Evolutionary conservation across 2,797 vertebrate species (phyloP).

Genomic region (Thunnus albacares): DNA sequence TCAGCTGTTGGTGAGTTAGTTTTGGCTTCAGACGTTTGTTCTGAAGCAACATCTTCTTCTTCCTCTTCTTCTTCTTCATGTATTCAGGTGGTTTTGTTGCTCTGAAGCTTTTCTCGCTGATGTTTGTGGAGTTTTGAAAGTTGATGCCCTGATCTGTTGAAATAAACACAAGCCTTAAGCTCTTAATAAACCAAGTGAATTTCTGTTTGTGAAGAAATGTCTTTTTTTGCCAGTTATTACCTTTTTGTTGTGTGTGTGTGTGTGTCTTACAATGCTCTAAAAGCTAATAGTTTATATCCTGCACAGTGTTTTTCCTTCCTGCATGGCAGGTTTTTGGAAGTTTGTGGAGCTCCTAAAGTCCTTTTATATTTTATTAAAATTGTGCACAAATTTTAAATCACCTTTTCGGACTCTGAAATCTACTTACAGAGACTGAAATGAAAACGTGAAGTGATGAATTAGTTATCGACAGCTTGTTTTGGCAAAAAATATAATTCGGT

Average conservation of each 20-base stretch:
- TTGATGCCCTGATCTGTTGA: constrained; percentile 13
- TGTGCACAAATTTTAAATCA: too few relatives aligned
- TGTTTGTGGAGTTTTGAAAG: constrained; percentile 10
- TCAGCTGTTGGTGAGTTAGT: neutral
- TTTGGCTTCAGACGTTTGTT: neutral
- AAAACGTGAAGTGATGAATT: too few relatives aligned
- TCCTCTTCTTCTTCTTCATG: neutral
- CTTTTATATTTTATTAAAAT: neutral
- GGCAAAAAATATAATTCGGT: too few relatives aligned
- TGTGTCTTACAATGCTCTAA: too few relatives aligned
- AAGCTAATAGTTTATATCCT: too few relatives aligned
- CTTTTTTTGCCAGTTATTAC: neutral
- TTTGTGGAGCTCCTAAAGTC: too few relatives aligned
- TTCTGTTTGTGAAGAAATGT: constrained; percentile 19
- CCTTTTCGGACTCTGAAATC: too few relatives aligned
- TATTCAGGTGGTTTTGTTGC: constrained; percentile 8
- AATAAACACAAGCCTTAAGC: constrained; percentile 22
- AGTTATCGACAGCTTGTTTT: too few relatives aligned
- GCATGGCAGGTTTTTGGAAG: too few relatives aligned
- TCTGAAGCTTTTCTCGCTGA: constrained; percentile 11
- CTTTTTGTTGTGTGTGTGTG: too few relatives aligned
- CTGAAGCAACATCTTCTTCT: neutral
- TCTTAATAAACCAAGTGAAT: constrained; percentile 62
- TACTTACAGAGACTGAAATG: too few relatives aligned
- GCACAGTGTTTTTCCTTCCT: too few relatives aligned